Evolutionary conservation across 30 jellyfish, hydroid and myxozoan genomes (phyloP).

Genomic region (Aurelia sp.): DNA sequence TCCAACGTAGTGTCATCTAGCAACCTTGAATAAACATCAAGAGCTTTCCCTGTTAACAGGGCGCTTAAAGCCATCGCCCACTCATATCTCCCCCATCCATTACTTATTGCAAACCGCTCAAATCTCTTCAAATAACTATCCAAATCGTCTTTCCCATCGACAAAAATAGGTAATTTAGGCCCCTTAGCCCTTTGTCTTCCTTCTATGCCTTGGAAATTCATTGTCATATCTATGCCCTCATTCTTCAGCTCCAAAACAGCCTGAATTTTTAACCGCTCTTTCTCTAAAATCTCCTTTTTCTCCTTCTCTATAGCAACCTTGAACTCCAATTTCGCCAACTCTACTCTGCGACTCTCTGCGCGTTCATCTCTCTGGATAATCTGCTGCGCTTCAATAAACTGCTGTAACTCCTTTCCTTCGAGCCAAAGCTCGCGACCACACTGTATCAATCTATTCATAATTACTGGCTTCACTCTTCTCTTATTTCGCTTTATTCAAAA

Average conservation of each 20-base stretch:
- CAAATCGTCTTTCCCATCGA: conserved; percentile 47
- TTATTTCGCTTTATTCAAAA: too few relatives aligned
- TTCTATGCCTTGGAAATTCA: neutral
- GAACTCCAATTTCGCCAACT: too few relatives aligned
- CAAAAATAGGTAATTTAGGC: too few relatives aligned
- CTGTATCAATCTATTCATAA: neutral
- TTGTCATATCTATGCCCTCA: conserved; percentile 49
- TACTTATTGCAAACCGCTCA: conserved; percentile 63
- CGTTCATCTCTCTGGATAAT: neutral
- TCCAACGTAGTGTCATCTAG: conserved; percentile 41
- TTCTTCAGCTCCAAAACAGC: conserved; percentile 42
- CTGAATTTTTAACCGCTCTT: conserved; percentile 33
- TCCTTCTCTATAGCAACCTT: too few relatives aligned
- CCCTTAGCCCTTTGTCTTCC: too few relatives aligned
- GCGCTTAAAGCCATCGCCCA: conserved; percentile 60
- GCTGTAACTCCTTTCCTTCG: conserved; percentile 28
- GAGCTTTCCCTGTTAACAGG: conserved; percentile 50
- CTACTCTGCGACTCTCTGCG: too few relatives aligned
- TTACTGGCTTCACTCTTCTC: too few relatives aligned
- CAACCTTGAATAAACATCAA: conserved; percentile 42
- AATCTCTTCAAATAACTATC: conserved; percentile 67
- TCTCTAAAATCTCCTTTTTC: too few relatives aligned
- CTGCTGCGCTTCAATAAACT: conserved; percentile 53
- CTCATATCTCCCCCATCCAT: conserved; percentile 44
- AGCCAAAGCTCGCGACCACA: conserved; percentile 49